phyloP scores from a whole-genome alignment of 2,113 vertebrate species.

The Myxocyprinus asiaticus region DNA sequence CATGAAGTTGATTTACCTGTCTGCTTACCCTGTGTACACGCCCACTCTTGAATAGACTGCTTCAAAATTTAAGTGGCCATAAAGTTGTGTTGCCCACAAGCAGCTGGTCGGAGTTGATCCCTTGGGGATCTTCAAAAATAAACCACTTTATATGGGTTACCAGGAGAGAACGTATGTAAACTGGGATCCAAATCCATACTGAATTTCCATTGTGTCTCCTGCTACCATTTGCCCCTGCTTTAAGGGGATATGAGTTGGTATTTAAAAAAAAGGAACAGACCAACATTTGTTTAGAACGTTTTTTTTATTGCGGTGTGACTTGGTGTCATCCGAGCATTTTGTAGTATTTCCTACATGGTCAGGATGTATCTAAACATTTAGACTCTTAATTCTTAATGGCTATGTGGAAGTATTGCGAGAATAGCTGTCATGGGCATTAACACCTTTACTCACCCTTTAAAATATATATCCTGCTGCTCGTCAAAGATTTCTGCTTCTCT shows the following conservation, averaged over 20 bases:
- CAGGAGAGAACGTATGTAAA: conserved; percentile 54
- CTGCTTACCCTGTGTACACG: not conserved
- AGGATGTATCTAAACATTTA: conserved; percentile 43
- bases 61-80: conserved; percentile 58
- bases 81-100: conserved; percentile 67
- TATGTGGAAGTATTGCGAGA: conserved; percentile 31
- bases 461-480: no score
- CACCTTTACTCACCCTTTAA: conserved; percentile 29
- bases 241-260: conserved; percentile 51
- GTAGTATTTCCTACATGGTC: conserved; percentile 47
- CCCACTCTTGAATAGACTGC: conserved; percentile 61
- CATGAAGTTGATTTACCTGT: conserved; percentile 59
- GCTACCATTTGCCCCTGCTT: conserved; percentile 24
- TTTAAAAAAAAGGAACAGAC: conserved; percentile 67
- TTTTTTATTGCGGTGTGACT: conserved; percentile 73
- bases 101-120: conserved; percentile 59
- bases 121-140: conserved; percentile 67
- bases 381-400: conserved; percentile 23
- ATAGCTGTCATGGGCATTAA: conserved; percentile 5
- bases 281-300: conserved; percentile 76
- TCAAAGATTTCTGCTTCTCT: no score
- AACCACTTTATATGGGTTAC: conserved; percentile 41
- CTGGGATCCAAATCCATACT: no score
- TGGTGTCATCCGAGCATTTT: conserved; percentile 54
- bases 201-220: conserved; percentile 63